Evolutionary conservation across 1,140 invertebrate species (phyloP).

Genomic region (Trachymyrmex cornetzi): DNA sequence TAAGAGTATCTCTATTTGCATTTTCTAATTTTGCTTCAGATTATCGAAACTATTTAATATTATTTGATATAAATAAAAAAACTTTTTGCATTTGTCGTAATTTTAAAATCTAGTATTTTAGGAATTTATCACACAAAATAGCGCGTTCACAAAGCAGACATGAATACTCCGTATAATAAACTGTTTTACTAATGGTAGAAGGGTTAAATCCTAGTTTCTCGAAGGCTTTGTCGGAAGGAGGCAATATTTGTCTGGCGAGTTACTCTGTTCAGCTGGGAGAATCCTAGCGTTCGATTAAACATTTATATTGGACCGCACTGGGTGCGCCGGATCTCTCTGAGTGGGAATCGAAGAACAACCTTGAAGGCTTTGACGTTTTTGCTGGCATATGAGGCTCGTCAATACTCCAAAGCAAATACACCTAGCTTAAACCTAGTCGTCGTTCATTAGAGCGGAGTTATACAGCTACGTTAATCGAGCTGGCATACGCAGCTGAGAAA

Average conservation of each 20-base stretch:
- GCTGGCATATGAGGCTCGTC: constrained; percentile 33
- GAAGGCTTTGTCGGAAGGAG: constrained; percentile 1
- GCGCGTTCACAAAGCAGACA: background rate
- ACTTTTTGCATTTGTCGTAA: background rate
- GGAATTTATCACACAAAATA: background rate
- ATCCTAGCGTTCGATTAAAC: constrained; percentile 31
- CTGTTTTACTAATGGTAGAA: background rate
- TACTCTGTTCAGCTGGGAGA: constrained; percentile 38
- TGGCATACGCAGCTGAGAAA: constrained; percentile 13
- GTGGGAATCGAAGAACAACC: constrained; percentile 33
- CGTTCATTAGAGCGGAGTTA: constrained; percentile 41
- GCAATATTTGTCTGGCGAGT: constrained; percentile 35
- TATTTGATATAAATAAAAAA: background rate
- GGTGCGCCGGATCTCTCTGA: background rate
- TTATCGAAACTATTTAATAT: background rate
- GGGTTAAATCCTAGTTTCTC: constrained; percentile 20
- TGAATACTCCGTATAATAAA: background rate
- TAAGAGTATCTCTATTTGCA: background rate
- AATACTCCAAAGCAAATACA: constrained; percentile 48
- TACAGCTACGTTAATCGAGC: background rate
- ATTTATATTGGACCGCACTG: constrained; percentile 47
- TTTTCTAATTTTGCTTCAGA: background rate
- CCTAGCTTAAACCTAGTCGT: constrained; percentile 14
- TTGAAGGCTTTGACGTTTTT: constrained; percentile 10
- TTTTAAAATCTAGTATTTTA: background rate